Percentiles rank a stretch among this genome's conserved stretches.
Conservation (phyloP, 2,113 vertebrate genomes). For the Melanotaenia duboulayi region DNA sequence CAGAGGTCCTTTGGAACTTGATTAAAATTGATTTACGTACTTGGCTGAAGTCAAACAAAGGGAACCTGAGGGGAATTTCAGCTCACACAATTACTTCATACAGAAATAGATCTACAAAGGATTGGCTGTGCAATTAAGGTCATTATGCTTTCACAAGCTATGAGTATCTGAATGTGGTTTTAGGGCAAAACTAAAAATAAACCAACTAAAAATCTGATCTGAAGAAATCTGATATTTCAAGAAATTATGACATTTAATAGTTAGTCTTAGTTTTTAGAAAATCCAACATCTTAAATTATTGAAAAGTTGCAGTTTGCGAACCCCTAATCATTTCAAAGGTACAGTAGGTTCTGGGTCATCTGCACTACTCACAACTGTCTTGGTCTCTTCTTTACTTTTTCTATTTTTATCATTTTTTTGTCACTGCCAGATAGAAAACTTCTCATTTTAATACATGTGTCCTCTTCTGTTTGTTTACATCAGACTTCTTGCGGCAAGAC, state of each 20-base stretch:
- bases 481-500: too few species aligned
- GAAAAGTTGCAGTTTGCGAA: too few species aligned
- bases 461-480: too few species aligned
- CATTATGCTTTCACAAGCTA: slow-evolving; percentile 28
- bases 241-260: slow-evolving; percentile 4
- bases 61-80: slow-evolving; percentile 46
- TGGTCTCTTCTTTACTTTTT: too few species aligned
- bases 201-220: slow-evolving; percentile 25
- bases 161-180: slow-evolving; percentile 46
- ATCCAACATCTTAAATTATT: slow-evolving; percentile 4
- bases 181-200: slow-evolving; percentile 34
- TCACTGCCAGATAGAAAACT: too few species aligned
- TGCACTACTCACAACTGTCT: too few species aligned
- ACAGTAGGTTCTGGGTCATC: too few species aligned
- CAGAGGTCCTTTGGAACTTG: slow-evolving; percentile 37
- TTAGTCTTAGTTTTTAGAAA: slow-evolving; percentile 14
- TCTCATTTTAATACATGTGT: too few species aligned
- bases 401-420: too few species aligned
- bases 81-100: slow-evolving; percentile 55
- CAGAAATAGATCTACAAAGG: slow-evolving; percentile 56
- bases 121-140: slow-evolving; percentile 42
- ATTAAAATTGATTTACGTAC: slow-evolving; percentile 67
- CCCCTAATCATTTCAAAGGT: too few species aligned
- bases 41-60: slow-evolving; percentile 52
- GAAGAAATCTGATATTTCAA: slow-evolving; percentile 11